phyloP scores from a whole-genome alignment of 2,888 invertebrate species.

The Bombylius major region DNA sequence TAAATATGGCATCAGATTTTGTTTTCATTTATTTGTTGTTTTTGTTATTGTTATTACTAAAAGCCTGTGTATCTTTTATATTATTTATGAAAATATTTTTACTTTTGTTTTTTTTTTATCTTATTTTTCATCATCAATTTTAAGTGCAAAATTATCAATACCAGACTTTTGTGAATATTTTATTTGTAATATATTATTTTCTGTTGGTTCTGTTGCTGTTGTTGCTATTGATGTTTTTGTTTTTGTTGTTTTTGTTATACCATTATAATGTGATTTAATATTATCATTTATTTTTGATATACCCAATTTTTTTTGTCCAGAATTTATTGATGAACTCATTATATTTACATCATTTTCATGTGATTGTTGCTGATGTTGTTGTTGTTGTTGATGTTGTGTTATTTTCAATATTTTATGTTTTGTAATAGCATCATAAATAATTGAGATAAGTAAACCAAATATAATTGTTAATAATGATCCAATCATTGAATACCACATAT shows the following conservation, averaged over 20 bases:
- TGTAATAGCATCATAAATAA: constrained; percentile 39
- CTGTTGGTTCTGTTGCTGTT: neutral
- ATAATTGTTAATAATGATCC: constrained; percentile 62
- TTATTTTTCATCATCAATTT: constrained; percentile 28
- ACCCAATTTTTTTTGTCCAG: constrained; percentile 12
- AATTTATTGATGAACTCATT: constrained; percentile 12
- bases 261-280: neutral
- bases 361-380: constrained; percentile 1
- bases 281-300: too few species aligned
- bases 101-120: neutral
- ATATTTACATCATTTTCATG: neutral
- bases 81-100: too few species aligned
- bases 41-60: too few species aligned
- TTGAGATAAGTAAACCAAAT: constrained; percentile 60
- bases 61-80: too few species aligned
- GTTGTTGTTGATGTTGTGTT: constrained; percentile 16
- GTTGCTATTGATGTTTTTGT: neutral
- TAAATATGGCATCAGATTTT: too few species aligned
- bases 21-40: too few species aligned
- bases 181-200: neutral
- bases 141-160: constrained; percentile 30
- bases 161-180: constrained; percentile 17
- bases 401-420: constrained; percentile 27
- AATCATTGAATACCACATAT: constrained; percentile 81
- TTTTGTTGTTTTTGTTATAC: neutral